Evolutionary conservation across 2,797 vertebrate genomes (phyloP).

Genomic region (Enteromius anoplus): DNA sequence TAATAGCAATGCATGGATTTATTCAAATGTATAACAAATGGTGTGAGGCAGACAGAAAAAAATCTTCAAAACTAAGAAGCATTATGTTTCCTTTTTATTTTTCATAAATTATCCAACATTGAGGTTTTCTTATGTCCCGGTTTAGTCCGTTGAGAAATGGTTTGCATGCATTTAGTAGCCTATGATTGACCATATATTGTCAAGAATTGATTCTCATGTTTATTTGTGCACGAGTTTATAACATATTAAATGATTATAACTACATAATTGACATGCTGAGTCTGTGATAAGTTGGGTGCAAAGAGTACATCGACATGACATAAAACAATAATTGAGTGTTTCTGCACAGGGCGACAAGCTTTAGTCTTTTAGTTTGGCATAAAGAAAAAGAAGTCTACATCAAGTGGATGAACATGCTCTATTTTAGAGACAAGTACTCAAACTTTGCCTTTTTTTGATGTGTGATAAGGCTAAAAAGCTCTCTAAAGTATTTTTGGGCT

Average conservation of each 20-base stretch:
- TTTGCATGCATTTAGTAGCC: neutral
- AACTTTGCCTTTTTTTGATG: constrained; percentile 2
- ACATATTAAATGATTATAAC: neutral
- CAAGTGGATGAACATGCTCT: constrained; percentile 2
- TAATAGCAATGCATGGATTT: neutral
- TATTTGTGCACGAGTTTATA: neutral
- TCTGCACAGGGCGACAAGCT: neutral
- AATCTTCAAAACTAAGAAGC: neutral
- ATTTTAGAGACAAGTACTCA: constrained; percentile 9
- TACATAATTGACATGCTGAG: neutral
- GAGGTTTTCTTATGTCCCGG: neutral
- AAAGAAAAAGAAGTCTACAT: constrained; percentile 19
- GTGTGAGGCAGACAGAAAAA: neutral
- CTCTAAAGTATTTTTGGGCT: neutral
- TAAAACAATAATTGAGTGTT: neutral
- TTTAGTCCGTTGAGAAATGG: neutral
- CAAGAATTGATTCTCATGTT: neutral
- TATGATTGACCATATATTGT: too few species aligned
- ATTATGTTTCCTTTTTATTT: neutral
- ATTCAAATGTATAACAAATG: neutral
- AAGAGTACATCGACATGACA: neutral
- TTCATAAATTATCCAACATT: neutral
- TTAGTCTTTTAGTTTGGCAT: neutral
- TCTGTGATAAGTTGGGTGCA: neutral
- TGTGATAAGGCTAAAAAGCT: neutral